Conservation (phyloP, 2,888 invertebrate species). For the Leuctra nigra region DNA sequence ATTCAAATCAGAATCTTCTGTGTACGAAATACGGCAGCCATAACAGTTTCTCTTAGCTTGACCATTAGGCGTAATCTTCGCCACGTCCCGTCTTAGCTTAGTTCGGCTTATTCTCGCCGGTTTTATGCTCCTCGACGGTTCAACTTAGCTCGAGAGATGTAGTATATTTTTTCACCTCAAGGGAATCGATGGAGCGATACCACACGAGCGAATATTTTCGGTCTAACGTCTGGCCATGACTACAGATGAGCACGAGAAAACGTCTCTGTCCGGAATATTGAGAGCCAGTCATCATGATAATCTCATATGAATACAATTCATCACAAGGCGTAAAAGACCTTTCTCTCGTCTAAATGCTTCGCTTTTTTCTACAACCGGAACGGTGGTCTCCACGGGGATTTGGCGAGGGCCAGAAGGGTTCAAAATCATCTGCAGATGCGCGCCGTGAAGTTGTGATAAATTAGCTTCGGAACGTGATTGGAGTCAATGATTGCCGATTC, state of each 20-base stretch:
- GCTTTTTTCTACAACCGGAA: background rate
- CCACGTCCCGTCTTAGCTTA: background rate
- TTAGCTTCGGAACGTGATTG: slow-evolving; percentile 11
- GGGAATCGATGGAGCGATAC: background rate
- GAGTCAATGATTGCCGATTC: slow-evolving; percentile 10
- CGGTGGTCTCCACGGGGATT: slow-evolving; percentile 1
- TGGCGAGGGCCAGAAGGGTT: slow-evolving; percentile 1
- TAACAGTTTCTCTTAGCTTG: background rate
- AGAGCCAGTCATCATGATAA: background rate
- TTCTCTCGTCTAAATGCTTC: background rate
- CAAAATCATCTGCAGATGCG: slow-evolving; percentile 16
- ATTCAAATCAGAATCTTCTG: too few relatives aligned
- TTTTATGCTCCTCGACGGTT: too few relatives aligned
- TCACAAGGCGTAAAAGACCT: background rate
- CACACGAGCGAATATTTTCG: slow-evolving; percentile 7
- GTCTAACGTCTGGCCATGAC: slow-evolving; percentile 12
- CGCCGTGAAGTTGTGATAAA: slow-evolving; percentile 8
- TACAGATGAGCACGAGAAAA: background rate
- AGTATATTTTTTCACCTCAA: too few relatives aligned
- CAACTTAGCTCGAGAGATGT: background rate
- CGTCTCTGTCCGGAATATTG: background rate
- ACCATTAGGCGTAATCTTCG: background rate
- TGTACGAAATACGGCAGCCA: too few relatives aligned
- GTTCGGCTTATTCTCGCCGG: slow-evolving; percentile 2
- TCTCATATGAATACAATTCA: slow-evolving; percentile 13